Evolutionary conservation across 37 sponge, comb jelly and placozoan genomes (phyloP).

Genomic region (Chondrilla cf. caribensis): DNA sequence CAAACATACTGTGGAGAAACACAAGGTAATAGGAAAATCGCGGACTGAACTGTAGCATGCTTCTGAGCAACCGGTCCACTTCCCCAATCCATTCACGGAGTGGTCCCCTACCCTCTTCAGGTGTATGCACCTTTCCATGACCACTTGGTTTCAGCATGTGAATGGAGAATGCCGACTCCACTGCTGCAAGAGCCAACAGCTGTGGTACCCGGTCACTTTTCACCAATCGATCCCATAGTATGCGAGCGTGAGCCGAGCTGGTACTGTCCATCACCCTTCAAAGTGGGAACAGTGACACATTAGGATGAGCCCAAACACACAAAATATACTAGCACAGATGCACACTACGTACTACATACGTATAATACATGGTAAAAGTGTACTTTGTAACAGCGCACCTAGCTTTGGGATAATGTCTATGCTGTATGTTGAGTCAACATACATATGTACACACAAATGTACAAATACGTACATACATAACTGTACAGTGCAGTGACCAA

Average conservation of each 20-base stretch:
- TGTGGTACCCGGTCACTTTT: neutral
- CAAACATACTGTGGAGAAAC: neutral
- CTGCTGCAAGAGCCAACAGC: neutral
- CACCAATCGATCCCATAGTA: neutral
- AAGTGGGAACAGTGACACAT: neutral
- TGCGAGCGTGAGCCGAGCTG: neutral
- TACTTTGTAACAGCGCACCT: too few species aligned
- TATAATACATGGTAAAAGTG: too few species aligned
- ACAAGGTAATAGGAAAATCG: neutral
- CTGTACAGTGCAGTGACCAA: too few species aligned
- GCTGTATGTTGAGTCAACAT: too few species aligned
- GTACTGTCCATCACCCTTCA: neutral
- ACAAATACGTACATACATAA: too few species aligned
- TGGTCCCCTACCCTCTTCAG: neutral
- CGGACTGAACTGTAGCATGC: too few species aligned
- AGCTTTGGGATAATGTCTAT: too few species aligned
- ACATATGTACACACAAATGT: too few species aligned
- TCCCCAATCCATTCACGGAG: slow-evolving; percentile 4
- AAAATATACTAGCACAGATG: too few species aligned
- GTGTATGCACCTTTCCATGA: slow-evolving; percentile 3
- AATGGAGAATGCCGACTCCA: neutral
- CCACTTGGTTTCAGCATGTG: slow-evolving; percentile 3
- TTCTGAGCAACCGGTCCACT: neutral
- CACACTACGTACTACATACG: too few species aligned
- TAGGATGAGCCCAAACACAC: too few species aligned